Conservation (phyloP, 2,113 vertebrate genomes). For the Cololabis saira region DNA sequence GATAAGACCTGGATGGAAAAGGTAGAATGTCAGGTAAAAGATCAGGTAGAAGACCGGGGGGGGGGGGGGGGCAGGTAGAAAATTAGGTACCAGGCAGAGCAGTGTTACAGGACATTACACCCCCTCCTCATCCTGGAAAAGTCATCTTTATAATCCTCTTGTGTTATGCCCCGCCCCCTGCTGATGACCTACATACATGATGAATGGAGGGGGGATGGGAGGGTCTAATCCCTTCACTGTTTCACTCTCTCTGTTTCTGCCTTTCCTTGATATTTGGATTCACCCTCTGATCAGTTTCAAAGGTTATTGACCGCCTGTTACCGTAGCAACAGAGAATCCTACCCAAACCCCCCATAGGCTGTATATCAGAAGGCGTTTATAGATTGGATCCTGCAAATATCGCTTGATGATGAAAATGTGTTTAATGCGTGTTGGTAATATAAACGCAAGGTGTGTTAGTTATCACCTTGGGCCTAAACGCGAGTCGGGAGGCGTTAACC, state of each 20-base stretch:
- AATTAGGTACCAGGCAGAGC: not conserved
- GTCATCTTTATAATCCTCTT: constrained; percentile 62
- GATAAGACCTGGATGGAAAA: constrained; percentile 60
- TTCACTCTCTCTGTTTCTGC: not conserved
- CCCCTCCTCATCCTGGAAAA: constrained; percentile 9
- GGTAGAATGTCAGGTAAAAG: no score
- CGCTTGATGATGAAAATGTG: no score
- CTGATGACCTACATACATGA: constrained; percentile 59
- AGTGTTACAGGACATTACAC: not conserved
- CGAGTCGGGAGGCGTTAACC: no score
- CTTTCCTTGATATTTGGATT: not conserved
- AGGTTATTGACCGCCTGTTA: not conserved
- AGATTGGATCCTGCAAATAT: no score
- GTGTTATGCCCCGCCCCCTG: constrained; percentile 28
- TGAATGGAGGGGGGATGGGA: constrained; percentile 5
- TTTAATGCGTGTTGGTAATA: no score
- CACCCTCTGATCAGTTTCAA: no score
- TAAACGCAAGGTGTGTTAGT: no score
- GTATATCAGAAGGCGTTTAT: no score
- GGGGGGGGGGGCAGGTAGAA: no score
- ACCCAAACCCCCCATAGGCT: no score
- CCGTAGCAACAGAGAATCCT: not conserved
- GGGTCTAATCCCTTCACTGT: constrained; percentile 20
- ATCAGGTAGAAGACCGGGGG: constrained; percentile 68
- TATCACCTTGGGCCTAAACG: no score